A percentile compares a stretch with the other conserved stretches of the same genome.
phyloP scores from a whole-genome alignment of 2,888 invertebrate species.

The Eilema griseolum region DNA sequence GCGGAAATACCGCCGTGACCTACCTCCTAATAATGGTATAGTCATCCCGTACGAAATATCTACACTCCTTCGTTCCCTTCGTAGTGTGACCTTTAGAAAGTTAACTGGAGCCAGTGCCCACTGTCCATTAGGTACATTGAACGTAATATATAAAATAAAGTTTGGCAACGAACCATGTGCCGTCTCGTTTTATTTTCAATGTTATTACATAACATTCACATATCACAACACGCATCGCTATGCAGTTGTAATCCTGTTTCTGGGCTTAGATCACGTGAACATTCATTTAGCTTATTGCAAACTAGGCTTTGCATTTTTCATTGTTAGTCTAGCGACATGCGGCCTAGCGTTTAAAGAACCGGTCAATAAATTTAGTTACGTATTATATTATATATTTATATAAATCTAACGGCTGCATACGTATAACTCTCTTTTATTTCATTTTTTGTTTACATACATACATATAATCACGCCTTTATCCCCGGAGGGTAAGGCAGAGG shows the following conservation, averaged over 20 bases:
- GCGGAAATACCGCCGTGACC: too few relatives aligned
- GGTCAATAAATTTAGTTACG: too few relatives aligned
- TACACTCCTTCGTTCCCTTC: background rate
- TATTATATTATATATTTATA: too few relatives aligned
- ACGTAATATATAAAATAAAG: conserved; percentile 17
- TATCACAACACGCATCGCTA: background rate
- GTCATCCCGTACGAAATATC: background rate
- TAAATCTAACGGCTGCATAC: too few relatives aligned
- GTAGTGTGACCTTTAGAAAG: conserved; percentile 5
- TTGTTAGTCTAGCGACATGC: background rate
- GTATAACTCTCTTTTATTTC: too few relatives aligned
- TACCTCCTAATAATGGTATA: background rate
- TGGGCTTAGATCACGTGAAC: background rate
- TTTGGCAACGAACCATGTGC: conserved; percentile 19
- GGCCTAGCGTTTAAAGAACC: too few relatives aligned
- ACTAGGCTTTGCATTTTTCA: background rate
- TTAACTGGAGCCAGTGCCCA: conserved; percentile 5
- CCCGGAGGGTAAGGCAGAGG: too few relatives aligned
- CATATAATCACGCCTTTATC: too few relatives aligned
- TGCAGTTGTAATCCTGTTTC: background rate
- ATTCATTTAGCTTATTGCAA: background rate
- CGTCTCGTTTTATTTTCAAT: conserved; percentile 12
- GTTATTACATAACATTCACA: background rate
- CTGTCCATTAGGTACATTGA: conserved; percentile 17
- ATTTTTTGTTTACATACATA: too few relatives aligned